Evolutionary conservation across 1,140 invertebrate species (phyloP), one percentile per base, ranked within the genome.

Genomic region (Drosophila bocki): DNA sequence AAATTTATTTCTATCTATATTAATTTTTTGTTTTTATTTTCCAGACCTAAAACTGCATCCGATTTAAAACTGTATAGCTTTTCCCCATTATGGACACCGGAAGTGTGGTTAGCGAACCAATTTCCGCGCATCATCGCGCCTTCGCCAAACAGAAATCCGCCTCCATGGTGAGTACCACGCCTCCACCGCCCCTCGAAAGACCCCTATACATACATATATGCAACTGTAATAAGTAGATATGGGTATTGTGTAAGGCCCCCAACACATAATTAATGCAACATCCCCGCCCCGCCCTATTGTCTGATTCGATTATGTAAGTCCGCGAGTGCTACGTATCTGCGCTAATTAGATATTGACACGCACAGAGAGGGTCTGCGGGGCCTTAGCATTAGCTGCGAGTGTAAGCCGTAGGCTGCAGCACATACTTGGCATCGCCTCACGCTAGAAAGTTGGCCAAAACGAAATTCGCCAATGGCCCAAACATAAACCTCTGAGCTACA

Each of bases 121-220:
- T 92, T 78, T 91, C 91, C 57, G 88, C 90, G 78, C 91, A 91
- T 83, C 91, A 92, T 92, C 91, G 91, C 80, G 90, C 88, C 58
- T 92, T 92, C 61, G 78, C 90, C 69, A 92, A 92, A 70, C 91
- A 92, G 80, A 92, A 92, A 80, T 92, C 91, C 51, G 91, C 91
- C 62, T 92, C 91, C 60, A 92, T 92, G 91, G 91, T 92, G 68
- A 91, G 85, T 86, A 51, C 35, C 53, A 51, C 50, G 29, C 50
- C 50, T 29, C 75, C 41, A 37, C 37, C 37, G 13, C 45, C 19
- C 22, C 15, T 12, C 5, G 1, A 26, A 32, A 32, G 50, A 61
- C 13, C n/a, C 19, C 35, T 13, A 3, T 39, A 39, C 15, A 37
- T 12, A 11, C 26, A 12, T 37, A 8, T 33, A 44, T 63, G 64